Conservation (phyloP, 2,888 invertebrate genomes). For the Meghimatium bilineatum region DNA sequence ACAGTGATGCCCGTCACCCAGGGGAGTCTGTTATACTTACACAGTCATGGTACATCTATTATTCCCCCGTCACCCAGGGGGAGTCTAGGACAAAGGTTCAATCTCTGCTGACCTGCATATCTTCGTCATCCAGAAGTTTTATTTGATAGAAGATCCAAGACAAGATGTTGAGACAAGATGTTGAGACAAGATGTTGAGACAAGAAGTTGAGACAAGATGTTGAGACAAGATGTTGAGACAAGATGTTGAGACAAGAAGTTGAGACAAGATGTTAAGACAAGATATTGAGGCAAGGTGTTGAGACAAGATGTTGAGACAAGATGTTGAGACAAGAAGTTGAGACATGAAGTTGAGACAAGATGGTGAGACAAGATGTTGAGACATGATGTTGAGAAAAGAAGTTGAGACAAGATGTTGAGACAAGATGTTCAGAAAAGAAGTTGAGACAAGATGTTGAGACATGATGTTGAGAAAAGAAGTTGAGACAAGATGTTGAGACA, state of each 20-base stretch:
- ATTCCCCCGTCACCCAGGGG: no score
- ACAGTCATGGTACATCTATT: no score
- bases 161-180: not conserved
- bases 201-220: not conserved
- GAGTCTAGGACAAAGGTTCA: no score
- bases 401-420: not conserved
- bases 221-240: not conserved
- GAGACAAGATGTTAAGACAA: not conserved
- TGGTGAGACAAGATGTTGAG: not conserved
- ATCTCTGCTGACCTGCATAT: no score
- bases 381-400: not conserved
- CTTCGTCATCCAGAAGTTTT: no score
- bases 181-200: not conserved
- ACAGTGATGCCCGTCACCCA: no score
- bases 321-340: not conserved
- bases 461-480: no score
- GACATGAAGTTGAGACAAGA: not conserved
- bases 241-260: not conserved
- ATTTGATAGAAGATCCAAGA: no score
- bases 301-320: not conserved
- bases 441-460: not conserved
- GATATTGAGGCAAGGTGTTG: not conserved
- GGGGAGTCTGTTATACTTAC: no score
- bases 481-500: no score
- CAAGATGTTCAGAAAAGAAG: not conserved